These are phyloP conservation scores for Leuciscus idus DNA, from an alignment of 2,113 vertebrate species.

Conservation along the genomic window DNA sequence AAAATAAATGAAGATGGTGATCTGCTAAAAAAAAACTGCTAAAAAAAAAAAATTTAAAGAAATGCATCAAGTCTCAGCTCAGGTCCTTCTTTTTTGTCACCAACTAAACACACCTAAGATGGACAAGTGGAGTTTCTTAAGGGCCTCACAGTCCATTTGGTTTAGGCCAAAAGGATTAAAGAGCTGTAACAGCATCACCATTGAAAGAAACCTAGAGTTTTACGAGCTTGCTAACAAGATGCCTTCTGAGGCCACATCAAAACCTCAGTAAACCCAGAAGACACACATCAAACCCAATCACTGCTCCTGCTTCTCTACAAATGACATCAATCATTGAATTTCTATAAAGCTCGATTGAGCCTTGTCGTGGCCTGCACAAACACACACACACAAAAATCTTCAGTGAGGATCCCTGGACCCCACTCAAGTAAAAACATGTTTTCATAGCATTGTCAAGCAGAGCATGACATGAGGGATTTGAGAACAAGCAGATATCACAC, in stretches of 20 bases:
- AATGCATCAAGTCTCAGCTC: no score
- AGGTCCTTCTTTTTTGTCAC: neutral
- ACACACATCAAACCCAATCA: neutral
- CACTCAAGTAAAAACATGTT: slow-evolving; percentile 38
- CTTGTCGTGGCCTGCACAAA: neutral
- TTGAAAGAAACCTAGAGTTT: slow-evolving; percentile 42
- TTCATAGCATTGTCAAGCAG: slow-evolving; percentile 39
- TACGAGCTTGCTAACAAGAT: slow-evolving; percentile 33
- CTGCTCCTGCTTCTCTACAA: neutral
- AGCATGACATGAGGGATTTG: neutral
- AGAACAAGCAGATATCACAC: neutral
- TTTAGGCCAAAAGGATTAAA: slow-evolving; percentile 17
- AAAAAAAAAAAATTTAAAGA: neutral
- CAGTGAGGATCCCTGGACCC: slow-evolving; percentile 4
- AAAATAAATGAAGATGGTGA: neutral
- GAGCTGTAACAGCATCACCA: slow-evolving; percentile 29
- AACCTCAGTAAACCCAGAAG: slow-evolving; percentile 4
- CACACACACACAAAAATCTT: neutral
- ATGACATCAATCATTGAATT: slow-evolving; percentile 11
- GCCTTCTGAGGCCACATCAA: slow-evolving; percentile 13
- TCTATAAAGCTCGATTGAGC: slow-evolving; percentile 10
- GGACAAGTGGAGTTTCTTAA: slow-evolving; percentile 1
- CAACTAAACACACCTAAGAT: neutral
- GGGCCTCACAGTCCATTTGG: neutral
- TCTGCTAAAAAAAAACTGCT: no score